phyloP scores from a whole-genome alignment of 2,797 vertebrate genomes.

The Eospalax fontanierii region DNA sequence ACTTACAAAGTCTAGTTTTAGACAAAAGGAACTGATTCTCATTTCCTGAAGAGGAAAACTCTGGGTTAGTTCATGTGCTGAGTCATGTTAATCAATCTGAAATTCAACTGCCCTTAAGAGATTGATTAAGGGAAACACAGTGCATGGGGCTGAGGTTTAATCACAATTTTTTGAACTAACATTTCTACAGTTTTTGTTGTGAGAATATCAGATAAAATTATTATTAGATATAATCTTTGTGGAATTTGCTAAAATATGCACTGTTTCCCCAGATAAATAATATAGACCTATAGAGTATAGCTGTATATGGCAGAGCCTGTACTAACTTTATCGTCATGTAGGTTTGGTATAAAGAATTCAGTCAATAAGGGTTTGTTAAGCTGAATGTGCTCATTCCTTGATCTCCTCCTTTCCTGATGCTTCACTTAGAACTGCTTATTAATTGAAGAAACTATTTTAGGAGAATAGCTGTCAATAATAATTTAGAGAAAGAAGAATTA shows the following conservation, averaged over 20 bases:
- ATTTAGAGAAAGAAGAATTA: conserved; percentile 38
- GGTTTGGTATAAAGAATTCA: not conserved
- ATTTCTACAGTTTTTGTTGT: not conserved
- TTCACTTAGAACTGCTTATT: not conserved
- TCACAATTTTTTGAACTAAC: not conserved
- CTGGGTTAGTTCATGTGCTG: not conserved
- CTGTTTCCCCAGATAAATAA: conserved; percentile 7
- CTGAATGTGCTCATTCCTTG: not conserved
- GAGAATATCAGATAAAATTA: conserved; percentile 17
- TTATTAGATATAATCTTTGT: not conserved
- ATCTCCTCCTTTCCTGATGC: not conserved
- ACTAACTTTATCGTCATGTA: conserved; percentile 35
- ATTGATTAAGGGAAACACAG: not conserved
- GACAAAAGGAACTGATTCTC: not conserved
- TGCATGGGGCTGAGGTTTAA: not conserved
- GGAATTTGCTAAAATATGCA: not conserved
- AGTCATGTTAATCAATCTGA: not conserved
- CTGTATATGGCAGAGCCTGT: not conserved
- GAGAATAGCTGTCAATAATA: not conserved
- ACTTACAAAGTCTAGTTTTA: conserved; percentile 40
- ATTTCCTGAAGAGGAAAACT: not conserved
- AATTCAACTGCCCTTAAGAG: not conserved
- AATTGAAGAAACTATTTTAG: conserved; percentile 18
- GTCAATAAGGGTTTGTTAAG: not conserved
- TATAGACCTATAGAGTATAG: not conserved